Evolutionary conservation across 2,888 invertebrate genomes (phyloP).

Genomic region (Camponotus fellah): DNA sequence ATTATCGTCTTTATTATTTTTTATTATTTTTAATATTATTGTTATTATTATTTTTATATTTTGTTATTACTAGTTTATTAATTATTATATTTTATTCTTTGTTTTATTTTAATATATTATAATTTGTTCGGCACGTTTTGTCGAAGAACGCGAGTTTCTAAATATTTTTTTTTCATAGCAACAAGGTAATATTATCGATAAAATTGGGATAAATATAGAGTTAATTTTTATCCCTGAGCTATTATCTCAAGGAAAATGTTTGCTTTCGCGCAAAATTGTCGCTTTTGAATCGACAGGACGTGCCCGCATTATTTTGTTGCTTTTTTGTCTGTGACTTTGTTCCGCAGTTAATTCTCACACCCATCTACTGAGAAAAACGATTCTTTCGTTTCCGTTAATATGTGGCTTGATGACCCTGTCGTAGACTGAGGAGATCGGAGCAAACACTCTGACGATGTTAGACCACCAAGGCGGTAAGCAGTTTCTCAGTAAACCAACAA

Average conservation of each 20-base stretch:
- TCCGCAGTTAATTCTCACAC: slow-evolving; percentile 79
- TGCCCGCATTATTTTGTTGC: slow-evolving; percentile 63
- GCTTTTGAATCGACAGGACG: slow-evolving; percentile 53
- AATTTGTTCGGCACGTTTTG: slow-evolving; percentile 72
- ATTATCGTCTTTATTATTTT: slow-evolving; percentile 16
- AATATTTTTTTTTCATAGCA: not conserved
- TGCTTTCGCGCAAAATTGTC: slow-evolving; percentile 2
- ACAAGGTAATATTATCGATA: not conserved
- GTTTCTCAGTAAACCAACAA: slow-evolving; percentile 78
- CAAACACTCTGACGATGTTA: slow-evolving; percentile 95
- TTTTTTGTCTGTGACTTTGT: slow-evolving; percentile 77
- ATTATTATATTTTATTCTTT: slow-evolving; percentile 41
- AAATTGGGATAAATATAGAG: not conserved
- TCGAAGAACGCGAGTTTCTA: slow-evolving; percentile 46
- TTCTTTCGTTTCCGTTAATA: slow-evolving; percentile 81
- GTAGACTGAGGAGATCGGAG: slow-evolving; percentile 97
- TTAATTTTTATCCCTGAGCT: not conserved
- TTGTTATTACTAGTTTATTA: slow-evolving; percentile 45
- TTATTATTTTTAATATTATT: slow-evolving; percentile 39
- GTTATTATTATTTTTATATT: slow-evolving; percentile 15
- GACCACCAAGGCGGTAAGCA: slow-evolving; percentile 98
- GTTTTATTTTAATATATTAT: slow-evolving; percentile 63
- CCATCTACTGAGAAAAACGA: slow-evolving; percentile 78
- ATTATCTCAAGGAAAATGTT: not conserved
- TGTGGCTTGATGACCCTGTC: slow-evolving; percentile 85